Base-by-base conservation (phyloP, 1,140 invertebrate species). In the Eulimnadia texana region DNA sequence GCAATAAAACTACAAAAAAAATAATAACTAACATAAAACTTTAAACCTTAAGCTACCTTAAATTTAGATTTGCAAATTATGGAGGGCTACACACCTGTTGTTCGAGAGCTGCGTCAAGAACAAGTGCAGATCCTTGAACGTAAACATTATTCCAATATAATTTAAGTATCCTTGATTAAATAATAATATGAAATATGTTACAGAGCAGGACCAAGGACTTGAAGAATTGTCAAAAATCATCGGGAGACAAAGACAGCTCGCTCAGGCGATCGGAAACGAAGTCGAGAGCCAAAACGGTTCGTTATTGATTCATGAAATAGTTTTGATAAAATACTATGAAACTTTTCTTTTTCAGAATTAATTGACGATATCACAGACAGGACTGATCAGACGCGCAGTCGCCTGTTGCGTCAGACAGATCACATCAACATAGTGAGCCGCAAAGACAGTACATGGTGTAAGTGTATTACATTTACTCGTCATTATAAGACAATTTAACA, bases 221-320 rank as follows among this genome's bases (percentile, higher is more conserved):
- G 86, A 90, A 64, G 80, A 79, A 61, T 73, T 90, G 51, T 84
- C 85, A 13, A 79, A 83, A 69, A 84, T 88, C 2, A 85, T 91
- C 56, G 77, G 80, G 1, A 72, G 86, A 24, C 88, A 91, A 69
- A 88, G 87, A 66, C 73, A 83, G 67, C 81, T 90, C 67, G 86
- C 86, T 23, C 72, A 82, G 50, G 82, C 80, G 52, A 85, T 90
- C 66, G 80, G 82, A 24, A 78, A 77, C 69, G 87, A 90, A 78
- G 85, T 90, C 1, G 82, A 86, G 69, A 71, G 79, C 65, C 88
- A 91, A 67, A 88, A 88, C 78, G 84, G 85, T 87, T 64, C 47
- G 23, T 19, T 57, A 42, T 51, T 50, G 13, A n/a, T n/a, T n/a
- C n/a, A n/a, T n/a, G n/a, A n/a, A 50, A 19, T 20, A 53, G 11